Evolutionary conservation across 2,113 vertebrate genomes (phyloP).

Genomic region (Baryphthengus martii): DNA sequence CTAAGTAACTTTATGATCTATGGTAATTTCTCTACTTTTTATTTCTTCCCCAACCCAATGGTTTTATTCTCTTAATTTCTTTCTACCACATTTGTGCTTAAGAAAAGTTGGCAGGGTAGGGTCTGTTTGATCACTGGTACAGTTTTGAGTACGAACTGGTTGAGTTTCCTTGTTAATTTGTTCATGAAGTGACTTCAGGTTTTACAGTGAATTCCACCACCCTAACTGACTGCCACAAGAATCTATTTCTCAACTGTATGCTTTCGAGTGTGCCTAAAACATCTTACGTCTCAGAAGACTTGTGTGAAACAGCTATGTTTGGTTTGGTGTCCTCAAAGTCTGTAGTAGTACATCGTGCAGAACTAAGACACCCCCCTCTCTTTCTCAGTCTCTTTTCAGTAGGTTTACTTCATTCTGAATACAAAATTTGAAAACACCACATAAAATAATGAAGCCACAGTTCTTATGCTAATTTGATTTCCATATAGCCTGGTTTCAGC

Average conservation of each 20-base stretch:
- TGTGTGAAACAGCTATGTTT: neutral
- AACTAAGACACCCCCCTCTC: accelerated
- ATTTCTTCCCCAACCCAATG: neutral
- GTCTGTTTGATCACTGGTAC: neutral
- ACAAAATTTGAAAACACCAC: neutral
- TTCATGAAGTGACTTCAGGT: neutral
- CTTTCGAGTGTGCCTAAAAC: neutral
- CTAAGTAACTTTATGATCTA: neutral
- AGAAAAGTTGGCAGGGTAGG: neutral
- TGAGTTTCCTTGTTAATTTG: neutral
- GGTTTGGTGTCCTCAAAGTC: neutral
- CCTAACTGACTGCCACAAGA: neutral
- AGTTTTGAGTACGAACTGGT: neutral
- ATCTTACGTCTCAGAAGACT: neutral
- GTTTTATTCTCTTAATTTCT: neutral
- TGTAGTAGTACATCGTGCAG: neutral
- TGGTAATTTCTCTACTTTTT: neutral
- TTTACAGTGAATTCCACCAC: neutral
- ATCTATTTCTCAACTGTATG: neutral
- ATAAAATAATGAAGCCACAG: neutral
- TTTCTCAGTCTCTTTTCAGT: neutral
- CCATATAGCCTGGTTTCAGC: neutral
- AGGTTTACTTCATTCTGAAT: neutral
- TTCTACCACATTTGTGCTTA: neutral
- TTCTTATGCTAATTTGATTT: neutral